Conservation (phyloP, 1,140 invertebrate genomes). For the Oscheius sp. region DNA sequence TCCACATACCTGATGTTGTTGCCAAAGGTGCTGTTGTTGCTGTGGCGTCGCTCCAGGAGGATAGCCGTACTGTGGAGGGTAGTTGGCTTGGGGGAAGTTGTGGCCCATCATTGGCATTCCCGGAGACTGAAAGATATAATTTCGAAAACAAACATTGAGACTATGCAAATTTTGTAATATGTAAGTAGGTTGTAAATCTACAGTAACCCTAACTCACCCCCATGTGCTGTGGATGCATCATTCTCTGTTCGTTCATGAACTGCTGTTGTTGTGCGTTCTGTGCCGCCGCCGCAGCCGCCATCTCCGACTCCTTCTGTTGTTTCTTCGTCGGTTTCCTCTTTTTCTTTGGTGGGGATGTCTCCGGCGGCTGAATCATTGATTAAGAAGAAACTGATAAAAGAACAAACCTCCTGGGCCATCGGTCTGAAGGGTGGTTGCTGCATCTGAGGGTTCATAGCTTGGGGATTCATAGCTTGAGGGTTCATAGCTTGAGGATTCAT, state of each 20-base stretch:
- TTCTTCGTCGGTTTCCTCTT: conserved; percentile 33
- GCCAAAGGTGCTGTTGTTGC: conserved; percentile 30
- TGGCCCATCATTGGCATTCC: conserved; percentile 25
- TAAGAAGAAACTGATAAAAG: too few relatives aligned
- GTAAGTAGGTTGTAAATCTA: conserved; percentile 11
- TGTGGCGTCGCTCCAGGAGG: conserved; percentile 15
- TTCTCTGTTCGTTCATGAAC: conserved; percentile 17
- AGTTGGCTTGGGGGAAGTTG: conserved; percentile 14
- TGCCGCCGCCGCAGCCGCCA: conserved; percentile 7
- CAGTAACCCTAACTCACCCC: conserved; percentile 1
- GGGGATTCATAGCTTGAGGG: too few relatives aligned
- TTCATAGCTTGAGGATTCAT: too few relatives aligned
- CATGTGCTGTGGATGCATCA: conserved; percentile 24
- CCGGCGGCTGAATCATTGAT: not conserved
- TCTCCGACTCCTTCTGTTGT: conserved; percentile 34
- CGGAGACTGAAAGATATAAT: conserved; percentile 10
- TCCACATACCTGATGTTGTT: conserved; percentile 18
- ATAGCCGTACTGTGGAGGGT: conserved; percentile 24
- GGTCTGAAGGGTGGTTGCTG: not conserved
- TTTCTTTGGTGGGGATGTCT: conserved; percentile 27
- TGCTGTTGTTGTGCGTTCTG: not conserved
- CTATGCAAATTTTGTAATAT: conserved; percentile 19
- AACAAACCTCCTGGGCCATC: conserved; percentile 4
- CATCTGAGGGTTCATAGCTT: not conserved
- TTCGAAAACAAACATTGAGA: conserved; percentile 6